Percentiles rank a stretch among this genome's conserved stretches.
phyloP scores from a whole-genome alignment of 2,888 invertebrate genomes.

The Vanessa cardui region DNA sequence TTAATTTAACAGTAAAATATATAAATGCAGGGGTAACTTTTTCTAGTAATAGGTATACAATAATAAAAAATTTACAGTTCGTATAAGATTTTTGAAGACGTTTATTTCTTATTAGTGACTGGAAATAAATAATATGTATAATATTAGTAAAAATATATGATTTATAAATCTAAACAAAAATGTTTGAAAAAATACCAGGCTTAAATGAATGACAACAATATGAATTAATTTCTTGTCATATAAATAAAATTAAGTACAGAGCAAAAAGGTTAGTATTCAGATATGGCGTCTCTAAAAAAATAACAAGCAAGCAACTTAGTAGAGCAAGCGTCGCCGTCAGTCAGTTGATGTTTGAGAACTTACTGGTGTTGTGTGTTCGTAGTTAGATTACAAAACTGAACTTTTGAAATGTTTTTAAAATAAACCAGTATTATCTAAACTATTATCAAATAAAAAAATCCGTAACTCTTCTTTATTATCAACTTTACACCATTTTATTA shows the following conservation, averaged over 20 bases:
- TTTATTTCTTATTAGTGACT: no score
- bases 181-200: no score
- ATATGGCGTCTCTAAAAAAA: constrained; percentile 20
- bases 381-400: constrained; percentile 24
- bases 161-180: no score
- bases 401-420: constrained; percentile 31
- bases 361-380: constrained; percentile 38
- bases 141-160: no score
- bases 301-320: constrained; percentile 8
- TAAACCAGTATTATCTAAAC: constrained; percentile 16
- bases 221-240: no score
- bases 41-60: no score
- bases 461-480: constrained; percentile 10
- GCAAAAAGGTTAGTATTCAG: constrained; percentile 16
- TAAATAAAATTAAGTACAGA: background rate
- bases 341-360: constrained; percentile 49
- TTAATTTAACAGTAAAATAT: no score
- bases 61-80: no score
- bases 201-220: no score
- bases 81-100: no score
- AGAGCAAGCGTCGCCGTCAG: constrained; percentile 42
- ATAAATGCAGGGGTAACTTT: no score
- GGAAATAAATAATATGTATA: no score
- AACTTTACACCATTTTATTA: constrained; percentile 19
- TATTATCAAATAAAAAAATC: constrained; percentile 12